Evolutionary conservation across 1,140 invertebrate species (phyloP), one percentile per base, ranked within the genome.

Genomic region (Neodiprion fabricii): DNA sequence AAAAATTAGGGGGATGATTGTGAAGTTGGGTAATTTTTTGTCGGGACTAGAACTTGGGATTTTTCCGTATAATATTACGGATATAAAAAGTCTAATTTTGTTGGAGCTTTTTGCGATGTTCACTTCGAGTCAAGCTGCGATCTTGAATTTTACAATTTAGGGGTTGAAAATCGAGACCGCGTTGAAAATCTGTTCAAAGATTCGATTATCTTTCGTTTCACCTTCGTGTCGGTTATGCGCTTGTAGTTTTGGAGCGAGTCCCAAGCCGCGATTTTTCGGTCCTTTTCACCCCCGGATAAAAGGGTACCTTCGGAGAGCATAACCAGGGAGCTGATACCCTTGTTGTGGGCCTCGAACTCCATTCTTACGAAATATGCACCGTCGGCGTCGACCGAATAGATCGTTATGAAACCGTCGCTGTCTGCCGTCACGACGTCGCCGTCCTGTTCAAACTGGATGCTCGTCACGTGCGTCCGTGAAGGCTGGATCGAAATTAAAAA

Each of bases 381-480:
- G 77, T 97, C 95, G 14, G 94, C 94, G 79, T 96, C 95, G 3
- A 96, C 95, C 49, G 94, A 96, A 88, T 98, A 99, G 72, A 98
- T 92, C 9, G 96, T 97, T 72, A 99, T 96, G 80, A 96, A 97
- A 1, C 97, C 97, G 86, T 97, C 96, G 72, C 95, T 96, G 82
- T 99, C 97, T 3, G 97, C 97, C 0, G 96, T 97, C 8, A 99
- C 94, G 0, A 98, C 94, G 84, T 98, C 95, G 7, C 97, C 97
- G 85, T 97, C 96, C 84, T 96, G 94, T 84, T 97, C 94, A 85
- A 98, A 98, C 79, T 97, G 95, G 40, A 99, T 89, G 76, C 95
- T 93, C 1, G 95, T 96, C 0, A 96, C 92, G 82, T 95, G 91
- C 1, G 95, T 95, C 66, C 94, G 90, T 4, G 94, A 94, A 1